Conservation (phyloP, 2,797 vertebrate genomes). For the Sebastes kiyomatsui region DNA sequence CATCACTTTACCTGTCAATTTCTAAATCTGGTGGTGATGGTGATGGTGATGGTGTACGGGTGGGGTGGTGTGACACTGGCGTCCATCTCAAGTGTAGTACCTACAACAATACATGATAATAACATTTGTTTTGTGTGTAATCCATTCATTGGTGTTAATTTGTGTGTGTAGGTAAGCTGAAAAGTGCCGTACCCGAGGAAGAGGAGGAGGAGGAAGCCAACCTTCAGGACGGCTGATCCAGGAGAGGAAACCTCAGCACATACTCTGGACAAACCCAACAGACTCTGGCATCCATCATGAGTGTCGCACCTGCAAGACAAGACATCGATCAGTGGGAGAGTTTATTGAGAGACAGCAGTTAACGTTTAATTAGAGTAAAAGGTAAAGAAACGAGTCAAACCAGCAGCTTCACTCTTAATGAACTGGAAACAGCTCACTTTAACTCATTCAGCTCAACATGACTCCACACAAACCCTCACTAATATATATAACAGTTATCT, state of each 20-base stretch:
- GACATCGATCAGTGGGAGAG: neutral
- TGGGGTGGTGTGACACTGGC: fast-evolving
- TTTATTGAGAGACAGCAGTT: neutral
- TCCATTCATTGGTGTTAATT: neutral
- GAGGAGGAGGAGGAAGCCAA: conserved; percentile 49
- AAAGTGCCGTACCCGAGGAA: conserved; percentile 62
- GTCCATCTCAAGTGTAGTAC: too few relatives aligned
- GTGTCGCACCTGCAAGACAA: neutral
- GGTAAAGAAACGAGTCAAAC: neutral
- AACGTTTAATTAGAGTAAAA: neutral
- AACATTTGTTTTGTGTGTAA: too few relatives aligned
- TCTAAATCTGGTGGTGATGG: neutral
- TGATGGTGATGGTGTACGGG: neutral
- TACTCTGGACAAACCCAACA: neutral
- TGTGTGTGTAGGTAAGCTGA: conserved; percentile 60
- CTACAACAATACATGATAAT: too few relatives aligned
- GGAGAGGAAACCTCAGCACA: neutral
- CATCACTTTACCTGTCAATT: neutral
- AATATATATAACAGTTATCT: neutral
- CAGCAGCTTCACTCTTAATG: neutral
- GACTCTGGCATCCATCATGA: neutral
- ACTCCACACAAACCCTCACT: neutral
- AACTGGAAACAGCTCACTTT: neutral
- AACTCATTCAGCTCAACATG: neutral
- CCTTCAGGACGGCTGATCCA: conserved; percentile 32